phyloP scores from a whole-genome alignment of 2,888 invertebrate species.

The Nomada ferruginata region DNA sequence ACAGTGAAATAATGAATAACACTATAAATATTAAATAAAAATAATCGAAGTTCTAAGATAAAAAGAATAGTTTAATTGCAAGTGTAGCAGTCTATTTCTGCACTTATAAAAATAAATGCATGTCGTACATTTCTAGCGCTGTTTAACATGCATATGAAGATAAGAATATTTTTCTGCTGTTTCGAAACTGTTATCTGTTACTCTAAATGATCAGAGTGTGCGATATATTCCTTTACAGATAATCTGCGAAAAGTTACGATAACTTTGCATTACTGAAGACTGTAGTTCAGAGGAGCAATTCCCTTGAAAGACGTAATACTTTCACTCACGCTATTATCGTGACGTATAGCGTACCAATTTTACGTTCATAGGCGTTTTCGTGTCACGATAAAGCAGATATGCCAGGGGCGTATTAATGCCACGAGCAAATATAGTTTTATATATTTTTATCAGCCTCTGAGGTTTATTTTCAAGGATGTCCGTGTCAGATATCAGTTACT shows the following conservation, averaged over 20 bases:
- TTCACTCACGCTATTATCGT: slow-evolving; percentile 11
- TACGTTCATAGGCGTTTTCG: slow-evolving; percentile 2
- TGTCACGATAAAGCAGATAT: slow-evolving; percentile 8
- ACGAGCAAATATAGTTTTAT: not conserved
- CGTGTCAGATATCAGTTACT: not conserved
- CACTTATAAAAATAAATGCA: too few relatives aligned
- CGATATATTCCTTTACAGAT: not conserved
- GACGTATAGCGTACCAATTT: slow-evolving; percentile 18
- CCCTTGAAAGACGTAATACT: slow-evolving; percentile 21
- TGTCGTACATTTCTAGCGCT: too few relatives aligned
- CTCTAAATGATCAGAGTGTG: too few relatives aligned
- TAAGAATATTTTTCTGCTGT: too few relatives aligned
- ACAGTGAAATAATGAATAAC: too few relatives aligned
- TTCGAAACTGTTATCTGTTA: too few relatives aligned
- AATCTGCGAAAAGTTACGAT: slow-evolving; percentile 7
- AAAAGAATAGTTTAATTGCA: too few relatives aligned
- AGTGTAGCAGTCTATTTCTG: too few relatives aligned
- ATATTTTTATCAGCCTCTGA: not conserved
- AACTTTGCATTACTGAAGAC: slow-evolving; percentile 8
- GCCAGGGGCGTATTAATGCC: not conserved
- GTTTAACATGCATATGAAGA: too few relatives aligned
- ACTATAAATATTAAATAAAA: too few relatives aligned
- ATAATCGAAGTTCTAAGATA: too few relatives aligned
- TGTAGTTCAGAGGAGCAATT: slow-evolving; percentile 12
- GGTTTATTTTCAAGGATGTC: not conserved